phyloP scores from a whole-genome alignment of 1,140 invertebrate genomes.

The Brachionus manjavacas region DNA sequence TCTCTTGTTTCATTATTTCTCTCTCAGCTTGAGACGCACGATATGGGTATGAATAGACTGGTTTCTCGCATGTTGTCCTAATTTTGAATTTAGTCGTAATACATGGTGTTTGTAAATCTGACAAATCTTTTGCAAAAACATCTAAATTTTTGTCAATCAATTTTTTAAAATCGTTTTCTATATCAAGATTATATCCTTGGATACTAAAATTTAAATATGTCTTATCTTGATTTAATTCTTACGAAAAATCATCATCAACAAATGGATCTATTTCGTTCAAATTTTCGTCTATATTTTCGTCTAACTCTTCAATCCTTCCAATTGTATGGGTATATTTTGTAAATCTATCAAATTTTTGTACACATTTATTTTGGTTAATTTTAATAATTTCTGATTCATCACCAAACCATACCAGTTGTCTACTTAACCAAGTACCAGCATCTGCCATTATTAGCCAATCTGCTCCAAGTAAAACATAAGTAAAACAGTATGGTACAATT shows the following conservation, averaged over 20 bases:
- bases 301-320: background rate
- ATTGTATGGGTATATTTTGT: background rate
- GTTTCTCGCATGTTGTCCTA: background rate
- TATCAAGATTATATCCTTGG: background rate
- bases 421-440: background rate
- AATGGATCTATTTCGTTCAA: background rate
- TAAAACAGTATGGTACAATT: background rate
- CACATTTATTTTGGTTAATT: background rate
- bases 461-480: background rate
- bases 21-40: background rate
- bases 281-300: background rate
- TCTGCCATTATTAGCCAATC: background rate
- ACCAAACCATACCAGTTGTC: constrained; percentile 17
- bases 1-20: background rate
- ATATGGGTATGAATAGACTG: background rate
- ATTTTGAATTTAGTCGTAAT: background rate
- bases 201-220: background rate
- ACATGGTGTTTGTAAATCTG: background rate
- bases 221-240: background rate
- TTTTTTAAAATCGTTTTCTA: background rate
- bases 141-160: background rate
- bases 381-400: background rate
- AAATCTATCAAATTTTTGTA: background rate
- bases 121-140: background rate
- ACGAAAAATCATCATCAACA: background rate